Percentiles rank a stretch among this genome's conserved stretches.
Conservation (phyloP, 2,888 invertebrate genomes). For the Hoplodrina ambigua region DNA sequence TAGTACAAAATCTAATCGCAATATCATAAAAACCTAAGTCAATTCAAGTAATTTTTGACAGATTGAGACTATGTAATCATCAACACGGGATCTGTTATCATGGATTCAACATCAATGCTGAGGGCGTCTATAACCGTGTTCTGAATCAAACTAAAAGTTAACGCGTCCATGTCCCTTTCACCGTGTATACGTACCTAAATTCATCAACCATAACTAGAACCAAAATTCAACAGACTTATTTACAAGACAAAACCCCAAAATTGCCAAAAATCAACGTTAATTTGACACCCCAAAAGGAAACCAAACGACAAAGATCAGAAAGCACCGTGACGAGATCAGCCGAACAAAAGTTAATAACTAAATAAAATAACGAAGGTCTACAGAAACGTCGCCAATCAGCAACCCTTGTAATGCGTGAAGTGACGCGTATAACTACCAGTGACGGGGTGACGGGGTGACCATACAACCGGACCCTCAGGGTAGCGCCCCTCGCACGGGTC, state of each 20-base stretch:
- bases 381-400: slow-evolving; percentile 65
- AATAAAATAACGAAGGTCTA: slow-evolving; percentile 61
- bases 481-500: slow-evolving; percentile 64
- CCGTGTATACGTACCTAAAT: background rate
- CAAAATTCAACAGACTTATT: background rate
- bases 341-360: slow-evolving; percentile 59
- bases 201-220: background rate
- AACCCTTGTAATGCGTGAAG: slow-evolving; percentile 69
- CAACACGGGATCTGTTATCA: no score
- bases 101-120: no score
- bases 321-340: slow-evolving; percentile 41
- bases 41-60: no score
- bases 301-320: slow-evolving; percentile 47
- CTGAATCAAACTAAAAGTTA: background rate
- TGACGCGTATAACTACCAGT: slow-evolving; percentile 68
- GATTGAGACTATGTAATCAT: no score
- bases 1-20: no score
- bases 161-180: background rate
- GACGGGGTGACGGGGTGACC: slow-evolving; percentile 64
- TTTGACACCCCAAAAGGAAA: slow-evolving; percentile 30
- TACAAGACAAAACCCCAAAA: slow-evolving; percentile 23
- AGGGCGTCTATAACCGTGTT: no score
- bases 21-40: no score
- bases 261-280: slow-evolving; percentile 27
- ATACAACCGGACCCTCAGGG: slow-evolving; percentile 50